Percentiles rank a stretch among this genome's conserved stretches.
These are phyloP conservation scores for Diplazon laetatorius DNA, from an alignment of 2,888 invertebrate genomes.

Conservation along the genomic window DNA sequence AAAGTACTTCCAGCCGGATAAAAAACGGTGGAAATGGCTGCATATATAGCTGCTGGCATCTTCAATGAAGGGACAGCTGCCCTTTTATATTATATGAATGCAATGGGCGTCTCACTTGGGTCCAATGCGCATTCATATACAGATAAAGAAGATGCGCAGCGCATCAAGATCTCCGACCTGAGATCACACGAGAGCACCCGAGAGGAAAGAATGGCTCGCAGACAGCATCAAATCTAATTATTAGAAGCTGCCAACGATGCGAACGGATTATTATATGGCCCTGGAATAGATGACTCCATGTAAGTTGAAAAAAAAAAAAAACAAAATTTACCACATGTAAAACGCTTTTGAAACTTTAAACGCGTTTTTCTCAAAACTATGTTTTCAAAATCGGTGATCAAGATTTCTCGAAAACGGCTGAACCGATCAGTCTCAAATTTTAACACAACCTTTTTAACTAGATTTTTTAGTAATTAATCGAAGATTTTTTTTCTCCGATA, in stretches of 20 bases:
- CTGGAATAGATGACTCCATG: not conserved
- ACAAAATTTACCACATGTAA: slow-evolving; percentile 27
- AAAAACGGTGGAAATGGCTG: slow-evolving; percentile 67
- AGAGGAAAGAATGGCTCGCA: slow-evolving; percentile 66
- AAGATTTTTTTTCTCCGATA: slow-evolving; percentile 43
- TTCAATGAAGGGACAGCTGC: slow-evolving; percentile 72
- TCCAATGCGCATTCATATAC: slow-evolving; percentile 62
- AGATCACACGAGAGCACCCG: slow-evolving; percentile 59
- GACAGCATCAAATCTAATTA: slow-evolving; percentile 46
- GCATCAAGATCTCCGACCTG: slow-evolving; percentile 59
- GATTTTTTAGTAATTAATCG: slow-evolving; percentile 57
- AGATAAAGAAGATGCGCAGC: slow-evolving; percentile 60
- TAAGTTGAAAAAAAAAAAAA: slow-evolving; percentile 28
- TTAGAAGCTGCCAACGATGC: slow-evolving; percentile 1
- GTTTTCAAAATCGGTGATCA: no score
- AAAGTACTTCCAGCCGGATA: slow-evolving; percentile 57
- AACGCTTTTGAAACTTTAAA: slow-evolving; percentile 29
- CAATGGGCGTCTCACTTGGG: slow-evolving; percentile 61
- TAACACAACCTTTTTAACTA: slow-evolving; percentile 49
- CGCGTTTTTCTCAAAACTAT: slow-evolving; percentile 23
- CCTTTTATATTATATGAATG: slow-evolving; percentile 55
- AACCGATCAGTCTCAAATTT: slow-evolving; percentile 63
- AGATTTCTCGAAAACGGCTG: slow-evolving; percentile 54
- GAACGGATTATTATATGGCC: slow-evolving; percentile 8
- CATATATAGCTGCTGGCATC: slow-evolving; percentile 67